Conservation (phyloP, 35 echinoderm and acorn worm genomes). For the Lytechinus variegatus region DNA sequence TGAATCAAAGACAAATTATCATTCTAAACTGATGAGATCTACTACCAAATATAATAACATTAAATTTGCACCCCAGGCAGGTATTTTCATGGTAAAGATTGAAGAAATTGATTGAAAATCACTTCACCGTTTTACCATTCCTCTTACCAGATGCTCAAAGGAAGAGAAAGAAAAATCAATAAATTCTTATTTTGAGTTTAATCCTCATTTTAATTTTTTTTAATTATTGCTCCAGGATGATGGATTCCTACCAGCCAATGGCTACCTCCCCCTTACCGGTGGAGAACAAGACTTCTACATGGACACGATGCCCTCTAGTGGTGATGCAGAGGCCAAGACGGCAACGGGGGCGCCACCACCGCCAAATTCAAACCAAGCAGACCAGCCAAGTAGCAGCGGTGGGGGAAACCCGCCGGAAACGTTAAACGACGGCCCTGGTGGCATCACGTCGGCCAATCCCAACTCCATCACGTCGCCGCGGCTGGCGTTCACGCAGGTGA, state of each 20-base stretch:
- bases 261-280: constrained; percentile 42
- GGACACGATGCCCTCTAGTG: constrained; percentile 22
- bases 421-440: not conserved
- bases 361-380: not conserved
- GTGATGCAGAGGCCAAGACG: not conserved
- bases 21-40: too few relatives aligned
- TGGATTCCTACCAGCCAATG: constrained; percentile 1
- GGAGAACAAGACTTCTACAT: constrained; percentile 39
- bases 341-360: not conserved
- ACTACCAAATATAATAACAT: too few relatives aligned
- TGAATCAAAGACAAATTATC: too few relatives aligned
- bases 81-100: too few relatives aligned
- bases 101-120: too few relatives aligned
- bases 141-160: too few relatives aligned
- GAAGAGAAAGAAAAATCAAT: too few relatives aligned
- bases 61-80: too few relatives aligned
- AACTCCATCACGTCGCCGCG: not conserved
- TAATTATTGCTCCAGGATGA: not conserved
- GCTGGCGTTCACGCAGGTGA: not conserved
- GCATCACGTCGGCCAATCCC: not conserved
- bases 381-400: constrained; percentile 28
- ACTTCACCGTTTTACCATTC: too few relatives aligned
- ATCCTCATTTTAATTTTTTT: not conserved
- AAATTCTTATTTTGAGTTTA: not conserved
- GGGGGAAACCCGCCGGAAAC: not conserved